phyloP scores from a whole-genome alignment of 2,113 vertebrate genomes.

The Patagioenas fasciata region DNA sequence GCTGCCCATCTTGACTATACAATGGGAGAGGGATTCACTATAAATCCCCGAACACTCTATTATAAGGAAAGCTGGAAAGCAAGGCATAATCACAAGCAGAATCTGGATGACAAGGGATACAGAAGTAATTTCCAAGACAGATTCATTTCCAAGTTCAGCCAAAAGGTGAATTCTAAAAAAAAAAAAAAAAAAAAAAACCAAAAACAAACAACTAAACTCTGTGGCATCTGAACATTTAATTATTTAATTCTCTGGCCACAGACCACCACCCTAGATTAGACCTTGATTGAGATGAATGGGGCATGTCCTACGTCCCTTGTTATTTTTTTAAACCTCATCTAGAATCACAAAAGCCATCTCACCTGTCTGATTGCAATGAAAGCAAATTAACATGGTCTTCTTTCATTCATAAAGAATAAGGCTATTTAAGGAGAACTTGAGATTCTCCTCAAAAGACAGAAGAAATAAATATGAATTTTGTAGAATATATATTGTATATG shows the following conservation, averaged over 20 bases:
- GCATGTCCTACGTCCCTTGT: neutral
- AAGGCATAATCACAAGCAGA: neutral
- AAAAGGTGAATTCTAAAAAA: neutral
- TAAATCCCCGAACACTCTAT: neutral
- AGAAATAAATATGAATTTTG: neutral
- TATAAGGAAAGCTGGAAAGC: neutral
- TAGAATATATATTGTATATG: neutral
- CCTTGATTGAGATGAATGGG: no score
- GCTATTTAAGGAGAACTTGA: neutral
- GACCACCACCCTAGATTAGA: neutral
- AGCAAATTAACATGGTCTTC: neutral
- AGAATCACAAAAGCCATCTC: neutral
- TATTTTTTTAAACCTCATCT: neutral
- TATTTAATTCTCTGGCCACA: neutral
- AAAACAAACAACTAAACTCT: neutral
- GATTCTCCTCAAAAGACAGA: neutral
- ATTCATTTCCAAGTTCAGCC: neutral
- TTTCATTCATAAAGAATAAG: neutral
- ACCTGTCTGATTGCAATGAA: neutral
- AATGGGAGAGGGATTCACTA: neutral
- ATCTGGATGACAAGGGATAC: neutral
- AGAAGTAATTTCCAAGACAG: neutral
- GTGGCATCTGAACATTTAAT: neutral
- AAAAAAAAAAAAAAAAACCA: neutral
- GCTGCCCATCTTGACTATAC: neutral